Evolutionary conservation across 2,113 vertebrate genomes (phyloP).

Genomic region (Polyodon spathula): DNA sequence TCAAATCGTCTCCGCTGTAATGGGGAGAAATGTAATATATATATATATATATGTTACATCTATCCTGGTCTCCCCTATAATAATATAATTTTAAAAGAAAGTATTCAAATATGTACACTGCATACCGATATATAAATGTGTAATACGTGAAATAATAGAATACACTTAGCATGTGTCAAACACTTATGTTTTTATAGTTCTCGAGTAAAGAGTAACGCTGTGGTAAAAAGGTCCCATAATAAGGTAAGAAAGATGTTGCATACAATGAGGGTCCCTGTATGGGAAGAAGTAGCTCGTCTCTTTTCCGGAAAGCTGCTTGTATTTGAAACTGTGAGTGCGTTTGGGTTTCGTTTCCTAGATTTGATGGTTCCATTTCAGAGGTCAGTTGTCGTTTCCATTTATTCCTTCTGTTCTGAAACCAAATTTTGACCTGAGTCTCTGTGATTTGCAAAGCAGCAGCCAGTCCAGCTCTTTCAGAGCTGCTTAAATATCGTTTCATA

Average conservation of each 20-base stretch:
- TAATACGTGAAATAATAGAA: too few species aligned
- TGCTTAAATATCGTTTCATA: constrained; percentile 12
- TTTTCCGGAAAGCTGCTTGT: not conserved
- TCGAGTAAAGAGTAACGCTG: not conserved
- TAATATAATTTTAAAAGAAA: too few species aligned
- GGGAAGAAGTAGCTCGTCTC: not conserved
- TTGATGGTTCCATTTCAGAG: not conserved
- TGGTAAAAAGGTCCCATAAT: not conserved
- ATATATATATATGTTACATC: too few species aligned
- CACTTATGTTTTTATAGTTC: not conserved
- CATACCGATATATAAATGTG: too few species aligned
- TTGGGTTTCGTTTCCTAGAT: not conserved
- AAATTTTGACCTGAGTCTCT: constrained; percentile 13
- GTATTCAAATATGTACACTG: too few species aligned
- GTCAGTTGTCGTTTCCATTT: constrained; percentile 4
- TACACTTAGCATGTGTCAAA: too few species aligned
- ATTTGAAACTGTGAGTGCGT: too few species aligned
- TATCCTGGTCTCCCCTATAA: too few species aligned
- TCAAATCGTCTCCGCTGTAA: too few species aligned
- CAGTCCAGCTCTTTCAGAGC: constrained; percentile 5
- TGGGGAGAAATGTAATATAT: too few species aligned
- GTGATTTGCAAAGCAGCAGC: constrained; percentile 14
- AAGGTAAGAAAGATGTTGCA: not conserved
- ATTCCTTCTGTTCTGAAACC: constrained; percentile 19
- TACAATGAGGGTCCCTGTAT: not conserved